Evolutionary conservation across 1,140 invertebrate genomes (phyloP).

Genomic region (Thrips palmi): DNA sequence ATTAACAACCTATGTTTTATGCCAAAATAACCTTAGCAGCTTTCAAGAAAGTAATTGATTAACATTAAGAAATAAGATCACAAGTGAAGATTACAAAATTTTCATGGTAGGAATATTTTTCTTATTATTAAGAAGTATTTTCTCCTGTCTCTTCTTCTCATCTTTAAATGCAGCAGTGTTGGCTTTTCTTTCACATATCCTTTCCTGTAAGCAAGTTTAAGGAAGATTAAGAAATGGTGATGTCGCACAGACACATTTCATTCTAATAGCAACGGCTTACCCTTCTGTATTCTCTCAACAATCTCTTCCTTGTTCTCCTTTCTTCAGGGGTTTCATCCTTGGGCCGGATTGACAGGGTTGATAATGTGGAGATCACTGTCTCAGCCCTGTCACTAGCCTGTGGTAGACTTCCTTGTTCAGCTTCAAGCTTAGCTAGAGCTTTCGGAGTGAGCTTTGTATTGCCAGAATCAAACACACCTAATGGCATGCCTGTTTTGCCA

Average conservation of each 20-base stretch:
- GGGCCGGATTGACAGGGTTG: constrained; percentile 48
- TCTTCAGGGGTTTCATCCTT: constrained; percentile 72
- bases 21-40: no score
- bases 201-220: constrained; percentile 33
- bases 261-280: constrained; percentile 20
- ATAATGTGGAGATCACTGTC: constrained; percentile 47
- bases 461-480: constrained; percentile 34
- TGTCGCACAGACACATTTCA: constrained; percentile 11
- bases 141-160: constrained; percentile 65
- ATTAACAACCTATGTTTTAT: no score
- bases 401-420: constrained; percentile 26
- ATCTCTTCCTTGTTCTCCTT: constrained; percentile 56
- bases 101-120: no score
- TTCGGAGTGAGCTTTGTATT: constrained; percentile 46
- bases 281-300: constrained; percentile 63
- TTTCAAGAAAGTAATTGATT: no score
- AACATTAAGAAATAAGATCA: no score
- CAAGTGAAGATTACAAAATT: no score
- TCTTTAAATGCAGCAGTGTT: constrained; percentile 75
- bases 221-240: constrained; percentile 6
- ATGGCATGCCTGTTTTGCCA: constrained; percentile 50
- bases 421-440: constrained; percentile 42
- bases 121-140: constrained; percentile 44
- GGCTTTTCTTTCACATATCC: constrained; percentile 70
- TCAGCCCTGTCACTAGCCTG: constrained; percentile 39